phyloP scores from a whole-genome alignment of 1,140 invertebrate genomes.

The Apis florea region DNA sequence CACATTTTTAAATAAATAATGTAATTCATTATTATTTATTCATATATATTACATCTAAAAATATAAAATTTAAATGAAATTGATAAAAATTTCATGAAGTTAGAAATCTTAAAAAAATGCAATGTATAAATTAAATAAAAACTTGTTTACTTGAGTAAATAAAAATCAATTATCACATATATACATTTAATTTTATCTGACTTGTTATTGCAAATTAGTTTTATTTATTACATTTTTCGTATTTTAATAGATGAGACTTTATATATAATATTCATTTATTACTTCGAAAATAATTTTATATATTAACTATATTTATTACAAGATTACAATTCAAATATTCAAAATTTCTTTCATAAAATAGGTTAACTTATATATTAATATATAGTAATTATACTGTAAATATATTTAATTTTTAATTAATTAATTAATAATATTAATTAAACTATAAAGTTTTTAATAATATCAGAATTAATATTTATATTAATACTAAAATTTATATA shows the following conservation, averaged over 20 bases:
- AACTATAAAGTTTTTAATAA: not conserved
- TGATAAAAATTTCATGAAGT: not conserved
- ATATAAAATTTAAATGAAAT: not conserved
- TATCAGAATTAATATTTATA: not conserved
- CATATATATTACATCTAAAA: not conserved
- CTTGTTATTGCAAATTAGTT: not conserved
- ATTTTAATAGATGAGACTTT: no score
- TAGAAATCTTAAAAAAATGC: not conserved
- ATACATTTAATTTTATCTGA: not conserved
- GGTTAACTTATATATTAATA: not conserved
- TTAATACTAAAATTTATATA: no score
- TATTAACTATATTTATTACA: no score
- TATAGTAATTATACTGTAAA: not conserved
- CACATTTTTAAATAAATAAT: slow-evolving; percentile 2
- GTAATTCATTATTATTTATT: not conserved
- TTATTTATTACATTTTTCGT: no score
- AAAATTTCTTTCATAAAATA: not conserved
- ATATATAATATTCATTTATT: no score
- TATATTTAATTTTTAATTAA: no score
- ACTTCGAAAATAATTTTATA: no score
- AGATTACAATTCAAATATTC: not conserved
- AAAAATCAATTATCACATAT: not conserved
- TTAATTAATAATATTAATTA: no score
- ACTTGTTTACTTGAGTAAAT: not conserved
- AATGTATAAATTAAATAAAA: not conserved